Evolutionary conservation across 2,797 vertebrate species (phyloP).

Genomic region (Takifugu rubripes): DNA sequence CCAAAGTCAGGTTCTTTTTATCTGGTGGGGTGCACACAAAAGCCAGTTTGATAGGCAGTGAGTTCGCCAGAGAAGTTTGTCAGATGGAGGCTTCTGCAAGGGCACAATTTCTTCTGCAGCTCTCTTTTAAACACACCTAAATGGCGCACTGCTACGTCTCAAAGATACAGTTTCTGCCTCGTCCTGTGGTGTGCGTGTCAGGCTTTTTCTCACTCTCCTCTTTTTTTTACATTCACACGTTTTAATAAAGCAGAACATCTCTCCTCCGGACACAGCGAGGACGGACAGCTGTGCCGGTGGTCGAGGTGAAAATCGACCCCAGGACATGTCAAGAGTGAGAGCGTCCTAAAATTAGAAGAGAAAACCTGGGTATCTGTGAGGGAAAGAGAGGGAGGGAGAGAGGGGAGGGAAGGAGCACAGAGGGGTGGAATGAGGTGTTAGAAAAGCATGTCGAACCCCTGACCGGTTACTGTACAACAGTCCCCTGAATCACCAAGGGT

Average conservation of each 20-base stretch:
- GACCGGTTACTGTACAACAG: conserved; percentile 78
- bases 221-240: conserved; percentile 68
- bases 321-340: conserved; percentile 79
- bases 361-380: conserved; percentile 71
- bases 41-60: conserved; percentile 74
- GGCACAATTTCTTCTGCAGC: conserved; percentile 50
- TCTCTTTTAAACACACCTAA: conserved; percentile 67
- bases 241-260: conserved; percentile 77
- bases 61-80: conserved; percentile 72
- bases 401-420: conserved; percentile 31
- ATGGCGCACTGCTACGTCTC: conserved; percentile 17
- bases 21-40: conserved; percentile 66
- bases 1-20: conserved; percentile 70
- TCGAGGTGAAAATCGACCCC: conserved; percentile 80
- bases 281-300: conserved; percentile 77
- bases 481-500: conserved; percentile 69
- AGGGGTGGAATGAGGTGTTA: conserved; percentile 67
- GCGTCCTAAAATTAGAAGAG: conserved; percentile 77
- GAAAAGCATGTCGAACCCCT: conserved; percentile 68
- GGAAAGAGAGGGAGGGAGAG: conserved; percentile 43
- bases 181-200: conserved; percentile 19
- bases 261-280: conserved; percentile 67
- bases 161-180: conserved; percentile 56
- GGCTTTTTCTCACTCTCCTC: conserved; percentile 39
- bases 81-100: conserved; percentile 69